Evolutionary conservation across 2,888 invertebrate genomes (phyloP).

Genomic region (Mythimna lalbum): DNA sequence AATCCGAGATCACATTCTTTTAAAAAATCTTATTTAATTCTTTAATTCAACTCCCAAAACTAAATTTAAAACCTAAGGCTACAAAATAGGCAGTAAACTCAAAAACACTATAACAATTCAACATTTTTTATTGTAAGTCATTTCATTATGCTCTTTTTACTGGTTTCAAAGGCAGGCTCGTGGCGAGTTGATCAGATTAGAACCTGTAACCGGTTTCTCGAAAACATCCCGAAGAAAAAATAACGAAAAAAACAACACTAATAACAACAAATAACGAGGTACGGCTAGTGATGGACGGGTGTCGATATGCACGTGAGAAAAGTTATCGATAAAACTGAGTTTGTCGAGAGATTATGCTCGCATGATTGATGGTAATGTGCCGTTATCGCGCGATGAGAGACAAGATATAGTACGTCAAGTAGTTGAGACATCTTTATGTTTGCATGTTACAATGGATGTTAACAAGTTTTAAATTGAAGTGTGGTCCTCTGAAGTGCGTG

Average conservation of each 20-base stretch:
- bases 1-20: neutral
- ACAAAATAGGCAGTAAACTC: slow-evolving; percentile 62
- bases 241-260: slow-evolving; percentile 84
- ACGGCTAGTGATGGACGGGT: slow-evolving; percentile 70
- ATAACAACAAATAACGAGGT: slow-evolving; percentile 91
- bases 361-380: slow-evolving; percentile 65
- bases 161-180: slow-evolving; percentile 76
- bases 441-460: slow-evolving; percentile 53
- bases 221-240: slow-evolving; percentile 85
- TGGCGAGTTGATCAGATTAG: slow-evolving; percentile 89
- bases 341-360: slow-evolving; percentile 50
- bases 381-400: slow-evolving; percentile 58
- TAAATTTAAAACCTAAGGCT: slow-evolving; percentile 50
- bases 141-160: slow-evolving; percentile 70
- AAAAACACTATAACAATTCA: slow-evolving; percentile 64
- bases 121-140: slow-evolving; percentile 70
- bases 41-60: slow-evolving; percentile 31
- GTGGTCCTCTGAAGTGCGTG: slow-evolving; percentile 42
- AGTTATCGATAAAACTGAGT: slow-evolving; percentile 68
- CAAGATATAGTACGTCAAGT: slow-evolving; percentile 53
- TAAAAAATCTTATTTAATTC: neutral
- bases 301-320: slow-evolving; percentile 72
- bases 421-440: slow-evolving; percentile 56
- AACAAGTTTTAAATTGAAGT: slow-evolving; percentile 57
- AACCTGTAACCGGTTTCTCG: slow-evolving; percentile 83